Evolutionary conservation across 2,113 vertebrate species (phyloP).

Genomic region (Gasterosteus aculeatus): DNA sequence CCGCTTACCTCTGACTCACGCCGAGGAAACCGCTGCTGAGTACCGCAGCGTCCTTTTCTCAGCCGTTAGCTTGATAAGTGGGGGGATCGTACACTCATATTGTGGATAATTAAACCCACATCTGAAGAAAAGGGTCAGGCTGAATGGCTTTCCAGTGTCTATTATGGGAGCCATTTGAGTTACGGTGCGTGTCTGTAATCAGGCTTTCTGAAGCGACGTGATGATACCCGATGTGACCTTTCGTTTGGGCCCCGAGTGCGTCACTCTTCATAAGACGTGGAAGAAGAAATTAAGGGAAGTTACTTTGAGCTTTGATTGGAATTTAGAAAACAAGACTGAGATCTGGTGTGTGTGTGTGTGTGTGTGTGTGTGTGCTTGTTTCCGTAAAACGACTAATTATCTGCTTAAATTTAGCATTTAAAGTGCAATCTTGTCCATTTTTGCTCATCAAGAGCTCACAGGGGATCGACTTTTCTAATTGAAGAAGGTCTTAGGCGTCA

Average conservation of each 20-base stretch:
- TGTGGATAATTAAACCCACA: conserved; percentile 74
- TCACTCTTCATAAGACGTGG: not conserved
- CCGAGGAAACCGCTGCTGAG: conserved; percentile 50
- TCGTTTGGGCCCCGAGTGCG: not conserved
- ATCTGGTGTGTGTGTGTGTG: not conserved
- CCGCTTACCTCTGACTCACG: conserved; percentile 65
- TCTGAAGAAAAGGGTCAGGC: conserved; percentile 69
- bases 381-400: not conserved
- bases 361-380: not conserved
- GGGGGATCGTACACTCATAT: conserved; percentile 68
- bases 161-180: conserved; percentile 66
- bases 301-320: conserved; percentile 3
- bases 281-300: not conserved
- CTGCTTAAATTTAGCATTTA: conserved; percentile 26
- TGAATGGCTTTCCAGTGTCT: conserved; percentile 69
- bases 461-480: conserved; percentile 41
- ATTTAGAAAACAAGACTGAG: conserved; percentile 9
- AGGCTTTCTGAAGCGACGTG: conserved; percentile 32
- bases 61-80: conserved; percentile 78
- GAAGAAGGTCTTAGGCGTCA: conserved; percentile 13
- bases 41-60: conserved; percentile 61
- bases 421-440: conserved; percentile 35
- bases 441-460: conserved; percentile 40
- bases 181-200: conserved; percentile 56
- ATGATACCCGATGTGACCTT: conserved; percentile 12